phyloP scores from a whole-genome alignment of 2,797 vertebrate species.

The Odontamblyopus lacepedii region DNA sequence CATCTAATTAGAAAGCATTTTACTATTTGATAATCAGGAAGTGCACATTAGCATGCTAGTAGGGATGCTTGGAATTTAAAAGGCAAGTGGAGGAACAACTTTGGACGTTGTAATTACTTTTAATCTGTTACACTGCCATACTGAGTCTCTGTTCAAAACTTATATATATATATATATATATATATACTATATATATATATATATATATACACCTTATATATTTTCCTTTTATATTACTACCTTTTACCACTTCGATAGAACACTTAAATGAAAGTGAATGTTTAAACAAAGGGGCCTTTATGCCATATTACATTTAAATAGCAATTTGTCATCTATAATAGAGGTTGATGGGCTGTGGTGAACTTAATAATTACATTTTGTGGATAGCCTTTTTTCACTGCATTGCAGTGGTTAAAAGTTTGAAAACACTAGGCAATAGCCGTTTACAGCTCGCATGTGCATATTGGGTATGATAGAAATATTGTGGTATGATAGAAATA shows the following conservation, averaged over 20 bases:
- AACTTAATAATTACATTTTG: constrained; percentile 2
- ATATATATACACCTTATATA: not conserved
- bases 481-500: constrained; percentile 1
- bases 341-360: constrained; percentile 28
- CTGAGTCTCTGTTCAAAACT: not conserved
- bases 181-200: constrained; percentile 6
- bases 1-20: too few relatives aligned
- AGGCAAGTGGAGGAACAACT: too few relatives aligned
- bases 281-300: constrained; percentile 11
- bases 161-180: constrained; percentile 4
- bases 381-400: constrained; percentile 6
- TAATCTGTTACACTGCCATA: not conserved
- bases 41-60: too few relatives aligned
- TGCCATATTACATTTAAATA: constrained; percentile 17
- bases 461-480: not conserved
- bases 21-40: too few relatives aligned
- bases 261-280: not conserved
- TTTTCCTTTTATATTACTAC: constrained; percentile 5
- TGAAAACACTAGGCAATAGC: not conserved
- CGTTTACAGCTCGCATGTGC: constrained; percentile 27
- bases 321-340: constrained; percentile 18
- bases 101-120: not conserved
- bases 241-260: constrained; percentile 4
- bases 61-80: too few relatives aligned
- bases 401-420: constrained; percentile 9